Percentiles rank a stretch among this genome's conserved stretches.
phyloP scores from a whole-genome alignment of 2,113 vertebrate genomes.

The Petromus typicus region DNA sequence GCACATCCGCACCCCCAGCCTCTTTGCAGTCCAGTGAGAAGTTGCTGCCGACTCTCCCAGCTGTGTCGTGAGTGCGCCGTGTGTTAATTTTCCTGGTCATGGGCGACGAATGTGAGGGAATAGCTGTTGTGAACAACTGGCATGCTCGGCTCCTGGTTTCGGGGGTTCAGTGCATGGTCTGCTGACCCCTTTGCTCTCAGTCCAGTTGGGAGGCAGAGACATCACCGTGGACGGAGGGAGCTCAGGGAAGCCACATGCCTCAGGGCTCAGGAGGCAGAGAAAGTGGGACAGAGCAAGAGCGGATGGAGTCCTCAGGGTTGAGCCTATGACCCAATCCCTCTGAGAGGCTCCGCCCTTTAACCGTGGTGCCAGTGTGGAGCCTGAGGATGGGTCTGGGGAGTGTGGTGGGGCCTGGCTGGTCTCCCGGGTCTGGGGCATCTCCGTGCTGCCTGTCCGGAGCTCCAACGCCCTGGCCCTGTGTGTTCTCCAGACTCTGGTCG shows the following conservation, averaged over 20 bases:
- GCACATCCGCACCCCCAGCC: accelerated
- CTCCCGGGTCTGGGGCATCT: accelerated
- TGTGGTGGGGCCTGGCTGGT: accelerated
- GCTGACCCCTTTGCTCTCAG: not conserved
- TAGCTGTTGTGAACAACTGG: too few species aligned
- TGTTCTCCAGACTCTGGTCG: not conserved
- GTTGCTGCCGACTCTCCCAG: not conserved
- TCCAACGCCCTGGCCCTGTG: accelerated
- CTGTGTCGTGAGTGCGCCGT: too few species aligned
- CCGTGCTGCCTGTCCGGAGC: too few species aligned
- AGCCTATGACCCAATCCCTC: not conserved
- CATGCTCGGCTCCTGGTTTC: too few species aligned
- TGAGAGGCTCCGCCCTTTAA: too few species aligned
- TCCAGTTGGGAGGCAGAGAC: not conserved
- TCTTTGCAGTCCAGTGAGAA: accelerated
- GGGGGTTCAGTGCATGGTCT: not conserved
- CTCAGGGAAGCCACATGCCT: too few species aligned
- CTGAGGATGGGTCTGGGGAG: too few species aligned
- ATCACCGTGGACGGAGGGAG: not conserved
- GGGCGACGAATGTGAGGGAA: too few species aligned
- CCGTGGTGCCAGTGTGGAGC: too few species aligned
- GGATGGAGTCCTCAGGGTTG: too few species aligned
- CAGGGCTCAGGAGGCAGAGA: not conserved
- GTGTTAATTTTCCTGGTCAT: too few species aligned
- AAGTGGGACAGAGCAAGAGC: not conserved